Percentiles rank a stretch among this genome's conserved stretches.
Conservation (phyloP, 2,113 vertebrate species). For the Orycteropus afer region DNA sequence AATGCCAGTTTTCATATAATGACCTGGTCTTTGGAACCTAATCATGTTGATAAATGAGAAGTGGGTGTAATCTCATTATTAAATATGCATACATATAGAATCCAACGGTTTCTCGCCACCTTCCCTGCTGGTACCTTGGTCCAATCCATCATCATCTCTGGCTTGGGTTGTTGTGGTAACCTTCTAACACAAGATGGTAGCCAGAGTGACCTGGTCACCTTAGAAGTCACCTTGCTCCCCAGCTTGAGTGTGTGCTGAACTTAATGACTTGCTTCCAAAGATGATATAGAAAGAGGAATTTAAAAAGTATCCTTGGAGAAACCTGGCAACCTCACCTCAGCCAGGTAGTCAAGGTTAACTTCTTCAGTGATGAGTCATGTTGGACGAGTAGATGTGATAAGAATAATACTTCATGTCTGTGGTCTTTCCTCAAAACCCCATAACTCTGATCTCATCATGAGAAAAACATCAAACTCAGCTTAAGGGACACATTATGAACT, state of each 20-base stretch:
- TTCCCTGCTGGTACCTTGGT: too few species aligned
- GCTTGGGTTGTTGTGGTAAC: not conserved
- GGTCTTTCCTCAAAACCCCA: not conserved
- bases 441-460: not conserved
- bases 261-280: not conserved
- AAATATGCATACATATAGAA: not conserved
- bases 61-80: not conserved
- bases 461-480: not conserved
- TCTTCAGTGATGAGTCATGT: fast-evolving
- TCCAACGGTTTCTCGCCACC: not conserved
- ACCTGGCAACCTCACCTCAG: fast-evolving
- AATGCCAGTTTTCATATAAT: too few species aligned
- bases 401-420: not conserved
- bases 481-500: not conserved
- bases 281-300: not conserved
- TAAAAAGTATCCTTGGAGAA: not conserved
- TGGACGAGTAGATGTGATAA: not conserved
- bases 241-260: not conserved
- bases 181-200: not conserved
- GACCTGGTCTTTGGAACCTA: not conserved
- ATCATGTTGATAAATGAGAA: not conserved
- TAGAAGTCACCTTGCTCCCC: not conserved
- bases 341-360: fast-evolving
- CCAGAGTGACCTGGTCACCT: not conserved
- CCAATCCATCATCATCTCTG: not conserved